phyloP scores from a whole-genome alignment of 2,797 vertebrate genomes.

The Rhinophrynus dorsalis region DNA sequence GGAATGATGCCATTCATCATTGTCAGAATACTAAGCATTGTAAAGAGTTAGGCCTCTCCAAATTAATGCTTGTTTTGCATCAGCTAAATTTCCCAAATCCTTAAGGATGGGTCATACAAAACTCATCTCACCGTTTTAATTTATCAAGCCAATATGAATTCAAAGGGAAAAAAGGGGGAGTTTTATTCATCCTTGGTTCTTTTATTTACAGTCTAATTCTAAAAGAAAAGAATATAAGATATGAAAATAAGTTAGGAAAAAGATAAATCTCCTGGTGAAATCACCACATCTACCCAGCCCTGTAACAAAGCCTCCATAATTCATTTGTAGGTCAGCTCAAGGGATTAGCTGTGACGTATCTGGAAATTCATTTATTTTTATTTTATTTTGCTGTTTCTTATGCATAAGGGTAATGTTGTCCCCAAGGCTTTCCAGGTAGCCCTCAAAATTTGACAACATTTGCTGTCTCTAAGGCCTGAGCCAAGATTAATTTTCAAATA shows the following conservation, averaged over 20 bases:
- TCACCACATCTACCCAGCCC: constrained; percentile 78
- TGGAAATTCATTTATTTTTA: constrained; percentile 94
- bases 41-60: constrained; percentile 91
- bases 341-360: constrained; percentile 83
- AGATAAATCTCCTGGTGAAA: constrained; percentile 88
- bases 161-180: constrained; percentile 61
- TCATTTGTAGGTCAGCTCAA: constrained; percentile 79
- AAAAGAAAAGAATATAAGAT: constrained; percentile 94
- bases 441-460: constrained; percentile 86
- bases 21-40: constrained; percentile 96
- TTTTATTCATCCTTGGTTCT: constrained; percentile 72
- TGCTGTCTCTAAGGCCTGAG: constrained; percentile 80
- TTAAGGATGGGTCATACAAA: constrained; percentile 90
- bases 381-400: constrained; percentile 87
- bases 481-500: constrained; percentile 87
- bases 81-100: constrained; percentile 99
- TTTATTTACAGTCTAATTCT: constrained; percentile 97
- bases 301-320: constrained; percentile 81
- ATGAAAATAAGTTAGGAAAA: constrained; percentile 94
- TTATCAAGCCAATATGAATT: constrained; percentile 91
- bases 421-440: constrained; percentile 85
- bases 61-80: constrained; percentile 99
- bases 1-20: constrained; percentile 99
- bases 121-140: constrained; percentile 91
- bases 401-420: constrained; percentile 91